Percentiles rank a stretch among this genome's conserved stretches.
Conservation (phyloP, 2,888 invertebrate genomes). For the Euplexia lucipara region DNA sequence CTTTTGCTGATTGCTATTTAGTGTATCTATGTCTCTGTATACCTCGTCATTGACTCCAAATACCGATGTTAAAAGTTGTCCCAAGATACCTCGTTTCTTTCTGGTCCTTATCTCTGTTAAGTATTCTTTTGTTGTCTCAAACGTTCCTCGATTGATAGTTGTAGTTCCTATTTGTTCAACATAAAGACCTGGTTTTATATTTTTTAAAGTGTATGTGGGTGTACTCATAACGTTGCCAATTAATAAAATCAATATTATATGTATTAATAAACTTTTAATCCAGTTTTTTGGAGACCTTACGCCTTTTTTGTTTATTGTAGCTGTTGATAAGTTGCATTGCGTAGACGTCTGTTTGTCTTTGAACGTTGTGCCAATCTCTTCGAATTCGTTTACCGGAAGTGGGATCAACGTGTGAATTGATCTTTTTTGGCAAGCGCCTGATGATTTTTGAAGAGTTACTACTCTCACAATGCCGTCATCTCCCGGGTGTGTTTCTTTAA, state of each 20-base stretch:
- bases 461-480: constrained; percentile 11
- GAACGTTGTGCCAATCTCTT: neutral
- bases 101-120: neutral
- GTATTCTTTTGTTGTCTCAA: constrained; percentile 9
- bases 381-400: neutral
- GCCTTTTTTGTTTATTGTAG: no score
- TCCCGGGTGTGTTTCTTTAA: constrained; percentile 43
- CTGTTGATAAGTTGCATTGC: no score
- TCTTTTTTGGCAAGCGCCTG: no score
- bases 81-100: neutral
- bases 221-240: neutral
- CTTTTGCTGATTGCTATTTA: neutral
- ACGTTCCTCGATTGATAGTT: constrained; percentile 2
- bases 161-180: neutral
- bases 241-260: neutral
- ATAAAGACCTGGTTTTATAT: neutral
- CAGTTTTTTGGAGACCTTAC: neutral
- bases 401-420: neutral
- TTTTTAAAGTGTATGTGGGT: constrained; percentile 1
- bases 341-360: no score
- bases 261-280: neutral
- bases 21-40: neutral
- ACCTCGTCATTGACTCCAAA: neutral
- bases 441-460: constrained; percentile 4
- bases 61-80: neutral